Evolutionary conservation across 2,113 vertebrate species (phyloP).

Genomic region (Odontesthes bonariensis): DNA sequence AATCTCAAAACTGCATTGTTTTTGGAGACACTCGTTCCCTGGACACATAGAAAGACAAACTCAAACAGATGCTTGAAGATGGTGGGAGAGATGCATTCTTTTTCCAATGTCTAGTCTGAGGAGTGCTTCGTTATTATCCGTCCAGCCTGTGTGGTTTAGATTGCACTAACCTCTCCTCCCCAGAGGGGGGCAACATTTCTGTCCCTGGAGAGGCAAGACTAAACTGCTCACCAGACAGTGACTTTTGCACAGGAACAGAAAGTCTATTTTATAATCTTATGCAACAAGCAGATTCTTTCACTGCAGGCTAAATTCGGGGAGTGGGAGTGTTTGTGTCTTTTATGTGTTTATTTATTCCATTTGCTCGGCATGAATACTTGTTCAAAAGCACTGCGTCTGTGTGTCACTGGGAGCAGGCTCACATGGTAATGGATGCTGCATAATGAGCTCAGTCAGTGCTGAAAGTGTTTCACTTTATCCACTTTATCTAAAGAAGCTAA

Average conservation of each 20-base stretch:
- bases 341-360: constrained; percentile 64
- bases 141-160: constrained; percentile 65
- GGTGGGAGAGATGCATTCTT: not conserved
- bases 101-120: constrained; percentile 4
- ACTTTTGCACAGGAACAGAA: constrained; percentile 69
- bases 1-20: constrained; percentile 15
- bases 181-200: constrained; percentile 58
- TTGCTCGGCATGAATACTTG: constrained; percentile 33
- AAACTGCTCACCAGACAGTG: constrained; percentile 54
- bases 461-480: constrained; percentile 7
- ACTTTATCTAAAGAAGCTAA: not conserved
- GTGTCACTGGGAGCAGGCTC: constrained; percentile 16
- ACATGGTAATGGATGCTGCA: not conserved
- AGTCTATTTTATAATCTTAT: constrained; percentile 75
- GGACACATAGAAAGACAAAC: not conserved
- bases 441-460: constrained; percentile 4
- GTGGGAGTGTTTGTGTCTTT: constrained; percentile 21
- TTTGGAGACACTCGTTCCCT: constrained; percentile 42
- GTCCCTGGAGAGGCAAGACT: constrained; percentile 27
- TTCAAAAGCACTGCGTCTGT: constrained; percentile 18
- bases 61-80: constrained; percentile 9
- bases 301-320: constrained; percentile 35
- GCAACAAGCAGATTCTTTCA: constrained; percentile 63
- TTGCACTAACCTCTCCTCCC: constrained; percentile 72
- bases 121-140: constrained; percentile 47